These are phyloP conservation scores for Nipponia nippon DNA, from an alignment of 2,113 vertebrate genomes.

Conservation along the genomic window DNA sequence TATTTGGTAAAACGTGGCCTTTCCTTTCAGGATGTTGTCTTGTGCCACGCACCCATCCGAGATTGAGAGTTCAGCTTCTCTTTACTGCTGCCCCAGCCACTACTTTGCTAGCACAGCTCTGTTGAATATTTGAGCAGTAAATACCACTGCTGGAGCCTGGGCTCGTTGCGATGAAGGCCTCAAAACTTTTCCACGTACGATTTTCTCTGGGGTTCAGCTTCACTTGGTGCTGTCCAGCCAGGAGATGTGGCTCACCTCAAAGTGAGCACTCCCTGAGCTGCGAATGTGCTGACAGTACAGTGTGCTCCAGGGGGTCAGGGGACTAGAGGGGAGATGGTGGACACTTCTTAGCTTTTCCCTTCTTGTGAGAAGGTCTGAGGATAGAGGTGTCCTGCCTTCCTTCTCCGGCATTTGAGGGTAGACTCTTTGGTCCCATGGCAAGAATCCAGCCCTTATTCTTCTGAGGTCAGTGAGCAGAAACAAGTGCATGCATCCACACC, in stretches of 20 bases:
- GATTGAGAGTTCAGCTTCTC: neutral
- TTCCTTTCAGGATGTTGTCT: neutral
- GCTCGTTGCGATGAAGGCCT: neutral
- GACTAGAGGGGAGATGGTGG: too few species aligned
- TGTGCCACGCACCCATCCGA: neutral
- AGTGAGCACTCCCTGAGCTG: neutral
- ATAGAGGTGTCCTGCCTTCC: neutral
- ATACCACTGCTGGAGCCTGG: neutral
- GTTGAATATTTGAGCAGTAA: neutral
- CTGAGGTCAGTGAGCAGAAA: neutral
- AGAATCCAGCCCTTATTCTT: neutral
- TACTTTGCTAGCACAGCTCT: neutral
- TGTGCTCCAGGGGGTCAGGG: neutral
- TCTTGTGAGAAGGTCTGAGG: neutral
- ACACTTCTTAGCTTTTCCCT: neutral
- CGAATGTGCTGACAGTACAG: neutral
- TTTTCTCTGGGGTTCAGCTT: neutral
- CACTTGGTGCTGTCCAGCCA: neutral
- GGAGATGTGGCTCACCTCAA: neutral
- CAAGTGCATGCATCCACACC: neutral
- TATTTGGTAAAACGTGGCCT: neutral
- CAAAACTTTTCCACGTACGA: neutral
- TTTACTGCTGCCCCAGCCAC: neutral
- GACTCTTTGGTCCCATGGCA: neutral
- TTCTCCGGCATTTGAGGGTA: neutral